Conservation (phyloP, 2,113 vertebrate species). For the Gasterosteus aculeatus region DNA sequence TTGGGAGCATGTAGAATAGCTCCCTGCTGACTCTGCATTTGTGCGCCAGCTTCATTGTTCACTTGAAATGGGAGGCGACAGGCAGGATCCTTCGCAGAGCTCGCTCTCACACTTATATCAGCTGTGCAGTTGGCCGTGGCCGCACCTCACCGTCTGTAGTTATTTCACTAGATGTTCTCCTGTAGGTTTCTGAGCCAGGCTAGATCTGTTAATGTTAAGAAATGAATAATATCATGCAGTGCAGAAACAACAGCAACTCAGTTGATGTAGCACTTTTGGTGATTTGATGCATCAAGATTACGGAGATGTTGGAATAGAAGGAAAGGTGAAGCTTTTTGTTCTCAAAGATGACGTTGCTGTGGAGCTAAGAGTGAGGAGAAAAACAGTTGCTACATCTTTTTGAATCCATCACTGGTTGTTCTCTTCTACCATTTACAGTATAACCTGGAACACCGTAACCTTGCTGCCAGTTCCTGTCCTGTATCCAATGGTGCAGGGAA, state of each 20-base stretch:
- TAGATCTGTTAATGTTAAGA: slow-evolving; percentile 33
- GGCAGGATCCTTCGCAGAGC: slow-evolving; percentile 43
- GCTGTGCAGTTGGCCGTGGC: slow-evolving; percentile 30
- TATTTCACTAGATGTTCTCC: slow-evolving; percentile 33
- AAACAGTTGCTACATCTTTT: background rate
- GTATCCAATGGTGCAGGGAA: no score
- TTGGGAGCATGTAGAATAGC: slow-evolving; percentile 33
- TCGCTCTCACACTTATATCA: slow-evolving; percentile 42
- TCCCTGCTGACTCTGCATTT: slow-evolving; percentile 58
- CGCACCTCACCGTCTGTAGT: slow-evolving; percentile 6
- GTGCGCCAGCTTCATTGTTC: slow-evolving; percentile 50
- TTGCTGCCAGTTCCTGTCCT: no score
- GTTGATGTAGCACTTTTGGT: slow-evolving; percentile 39
- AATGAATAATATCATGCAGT: slow-evolving; percentile 31
- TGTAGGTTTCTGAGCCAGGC: slow-evolving; percentile 13
- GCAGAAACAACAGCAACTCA: slow-evolving; percentile 32
- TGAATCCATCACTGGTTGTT: background rate
- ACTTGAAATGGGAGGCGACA: slow-evolving; percentile 47
- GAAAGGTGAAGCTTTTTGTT: slow-evolving; percentile 1
- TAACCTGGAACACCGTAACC: no score
- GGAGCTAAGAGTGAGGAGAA: slow-evolving; percentile 10
- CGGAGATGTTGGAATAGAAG: background rate
- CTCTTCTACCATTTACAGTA: background rate
- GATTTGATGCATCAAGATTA: slow-evolving; percentile 21
- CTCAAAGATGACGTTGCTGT: slow-evolving; percentile 4